Evolutionary conservation across 2,888 invertebrate species (phyloP), one percentile per base, ranked within the genome.

Genomic region (Rhimphoctona megacephalus): DNA sequence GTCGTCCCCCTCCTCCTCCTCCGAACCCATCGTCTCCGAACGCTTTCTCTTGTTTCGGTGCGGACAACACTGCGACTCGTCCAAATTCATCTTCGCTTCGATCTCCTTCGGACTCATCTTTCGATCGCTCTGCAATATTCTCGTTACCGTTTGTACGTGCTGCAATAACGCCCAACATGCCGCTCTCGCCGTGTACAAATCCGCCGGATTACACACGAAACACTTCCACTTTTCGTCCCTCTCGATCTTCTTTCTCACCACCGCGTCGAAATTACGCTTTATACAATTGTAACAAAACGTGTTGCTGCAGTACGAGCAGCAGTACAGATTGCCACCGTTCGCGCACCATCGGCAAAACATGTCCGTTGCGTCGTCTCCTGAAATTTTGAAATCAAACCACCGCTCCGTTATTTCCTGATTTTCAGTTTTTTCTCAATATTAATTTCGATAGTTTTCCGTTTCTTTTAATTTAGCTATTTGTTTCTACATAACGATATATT

Each of bases 271-370:
- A 93, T 97, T 97, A 83, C 96, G 96, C 86, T 96, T 96, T 76
- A 97, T 97, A 92, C 97, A 97, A 95, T 96, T 97, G 95, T 97
- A 94, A 89, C 96, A 96, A 78, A 94, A 94, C 11, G 94, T 93
- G 54, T 93, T 94, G 72, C 93, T 92, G 78, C 97, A 97, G 87
- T 96, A 96, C 2, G 97, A 96, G 91, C 97, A 97, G 92, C 97
- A 97, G 91, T 97, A 96, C 0, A 97, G 97, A 94, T 97, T 96
- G 6, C 97, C 97, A 46, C 95, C 97, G 93, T 97, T 97, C 0
- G 97, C 97, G 92, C 97, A 97, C 97, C 97, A 97, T 73, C 97
- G 95, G 90, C 97, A 97, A 91, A 97, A 97, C 86, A 97, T 94
- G 92, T 97, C 97, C 22, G 97, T 97, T 36, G 97, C 97, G 94